Conservation (phyloP, 2,113 vertebrate genomes). For the Ciconia stormi region DNA sequence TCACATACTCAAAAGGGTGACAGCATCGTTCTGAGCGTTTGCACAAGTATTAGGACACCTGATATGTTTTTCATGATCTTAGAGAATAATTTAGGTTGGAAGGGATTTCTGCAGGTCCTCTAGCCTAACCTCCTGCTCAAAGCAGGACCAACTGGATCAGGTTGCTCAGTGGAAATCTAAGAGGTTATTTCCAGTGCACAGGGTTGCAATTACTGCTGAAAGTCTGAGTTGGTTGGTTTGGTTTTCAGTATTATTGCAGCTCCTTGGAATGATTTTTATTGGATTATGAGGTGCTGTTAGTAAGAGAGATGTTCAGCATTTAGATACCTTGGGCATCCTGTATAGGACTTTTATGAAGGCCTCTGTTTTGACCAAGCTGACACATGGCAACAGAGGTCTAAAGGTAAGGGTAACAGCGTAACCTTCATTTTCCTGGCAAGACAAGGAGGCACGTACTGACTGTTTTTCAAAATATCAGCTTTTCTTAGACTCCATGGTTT, state of each 20-base stretch:
- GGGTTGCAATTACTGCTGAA: background rate
- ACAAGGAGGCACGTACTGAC: background rate
- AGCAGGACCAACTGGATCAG: background rate
- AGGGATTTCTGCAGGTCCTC: background rate
- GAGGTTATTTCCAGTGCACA: background rate
- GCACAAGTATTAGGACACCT: background rate
- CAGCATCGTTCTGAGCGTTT: background rate
- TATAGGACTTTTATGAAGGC: background rate
- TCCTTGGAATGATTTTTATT: background rate
- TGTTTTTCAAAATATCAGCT: background rate
- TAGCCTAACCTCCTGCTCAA: background rate
- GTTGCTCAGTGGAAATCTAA: fast-evolving
- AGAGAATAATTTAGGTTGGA: background rate
- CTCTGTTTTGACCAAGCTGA: background rate
- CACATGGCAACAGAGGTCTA: background rate
- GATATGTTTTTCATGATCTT: background rate
- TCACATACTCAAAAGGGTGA: background rate
- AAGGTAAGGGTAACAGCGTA: background rate
- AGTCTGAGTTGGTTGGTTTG: background rate
- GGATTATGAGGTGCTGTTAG: background rate
- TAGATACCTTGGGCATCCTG: background rate
- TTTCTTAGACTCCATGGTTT: background rate
- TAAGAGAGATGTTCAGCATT: background rate
- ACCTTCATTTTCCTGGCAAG: background rate
- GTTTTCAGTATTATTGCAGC: background rate